Base-by-base conservation (phyloP, 2,797 vertebrate species). In the Jordanella pulchra region DNA sequence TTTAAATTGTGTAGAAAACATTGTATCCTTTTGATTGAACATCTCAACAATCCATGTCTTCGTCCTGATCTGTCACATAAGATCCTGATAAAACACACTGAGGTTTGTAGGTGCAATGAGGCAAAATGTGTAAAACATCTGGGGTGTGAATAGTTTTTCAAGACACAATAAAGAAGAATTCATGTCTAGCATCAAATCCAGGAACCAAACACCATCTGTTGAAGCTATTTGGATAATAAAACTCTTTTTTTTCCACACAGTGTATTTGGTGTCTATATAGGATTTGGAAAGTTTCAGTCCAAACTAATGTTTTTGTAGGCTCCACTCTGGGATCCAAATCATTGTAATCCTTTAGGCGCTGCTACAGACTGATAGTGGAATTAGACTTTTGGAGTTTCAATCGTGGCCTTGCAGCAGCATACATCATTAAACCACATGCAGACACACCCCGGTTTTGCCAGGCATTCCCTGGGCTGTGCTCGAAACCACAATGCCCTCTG, bases 151-250 rank as follows among this genome's bases (percentile, higher is more conserved):
- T 15, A 61, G 12, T 39, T 61, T 61, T 42, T 32, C 10, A 21
- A 68, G 30, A 68, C 48, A 67, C 45, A 54, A 53, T 76, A 82
- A 39, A 76, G 50, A 25, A 72, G 71, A 77, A 79, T 44, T 71
- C 5, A 28, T 80, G 75, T 71, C 69, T 9, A 9, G 72, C 60
- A 67, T 81, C 64, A 69, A 51, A 65, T 70, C 78, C 72, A 64
- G 75, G 81, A 75, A 76, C 83, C 82, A 72, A 75, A 65, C 77
- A 78, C 71, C 71, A 79, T 85, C 84, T 89, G 88, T 76, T 58
- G 73, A 91, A 92, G 78, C 75, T 78, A 87, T 90, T 84, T 78
- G 74, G 73, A 85, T 80, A 80, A 64, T 83, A 84, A 69, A 86
- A 61, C 47, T 70, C 30, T n/a, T 63, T 63, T 11, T 61, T 25